Evolutionary conservation across 2,113 vertebrate genomes (phyloP).

Genomic region (Hippocampus abdominalis): DNA sequence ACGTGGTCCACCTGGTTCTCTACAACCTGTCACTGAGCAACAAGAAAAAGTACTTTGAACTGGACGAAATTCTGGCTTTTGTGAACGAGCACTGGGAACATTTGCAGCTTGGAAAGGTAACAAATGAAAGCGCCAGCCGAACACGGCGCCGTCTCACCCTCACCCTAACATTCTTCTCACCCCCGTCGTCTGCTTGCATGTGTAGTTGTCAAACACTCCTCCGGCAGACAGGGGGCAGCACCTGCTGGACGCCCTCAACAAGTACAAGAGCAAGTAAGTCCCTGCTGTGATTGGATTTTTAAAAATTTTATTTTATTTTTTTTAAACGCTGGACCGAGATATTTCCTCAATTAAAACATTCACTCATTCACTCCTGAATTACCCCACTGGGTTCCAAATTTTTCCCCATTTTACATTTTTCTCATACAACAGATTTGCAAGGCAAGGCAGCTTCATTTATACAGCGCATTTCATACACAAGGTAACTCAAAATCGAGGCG

Average conservation of each 20-base stretch:
- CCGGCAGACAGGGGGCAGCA: slow-evolving; percentile 79
- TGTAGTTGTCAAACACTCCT: slow-evolving; percentile 83
- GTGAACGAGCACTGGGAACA: slow-evolving; percentile 89
- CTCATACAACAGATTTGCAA: too few species aligned
- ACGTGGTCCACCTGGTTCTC: slow-evolving; percentile 89
- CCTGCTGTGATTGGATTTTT: not conserved
- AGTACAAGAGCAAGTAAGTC: slow-evolving; percentile 93
- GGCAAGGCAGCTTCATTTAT: too few species aligned
- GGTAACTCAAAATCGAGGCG: too few species aligned
- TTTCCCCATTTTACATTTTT: too few species aligned
- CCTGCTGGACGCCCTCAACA: slow-evolving; percentile 90
- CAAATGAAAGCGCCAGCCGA: not conserved
- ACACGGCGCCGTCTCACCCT: too few species aligned
- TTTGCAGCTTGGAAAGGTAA: slow-evolving; percentile 91
- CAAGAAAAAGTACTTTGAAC: slow-evolving; percentile 98
- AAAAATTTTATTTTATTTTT: too few species aligned
- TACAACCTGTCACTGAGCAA: slow-evolving; percentile 93
- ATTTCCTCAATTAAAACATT: too few species aligned
- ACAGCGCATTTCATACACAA: too few species aligned
- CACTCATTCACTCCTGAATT: too few species aligned
- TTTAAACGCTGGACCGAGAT: too few species aligned
- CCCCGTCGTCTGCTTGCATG: not conserved
- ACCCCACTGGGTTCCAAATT: too few species aligned
- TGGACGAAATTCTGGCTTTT: slow-evolving; percentile 91
- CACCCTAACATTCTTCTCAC: too few species aligned